Conservation (phyloP, 2,113 vertebrate genomes). For the Gobiocypris rarus region DNA sequence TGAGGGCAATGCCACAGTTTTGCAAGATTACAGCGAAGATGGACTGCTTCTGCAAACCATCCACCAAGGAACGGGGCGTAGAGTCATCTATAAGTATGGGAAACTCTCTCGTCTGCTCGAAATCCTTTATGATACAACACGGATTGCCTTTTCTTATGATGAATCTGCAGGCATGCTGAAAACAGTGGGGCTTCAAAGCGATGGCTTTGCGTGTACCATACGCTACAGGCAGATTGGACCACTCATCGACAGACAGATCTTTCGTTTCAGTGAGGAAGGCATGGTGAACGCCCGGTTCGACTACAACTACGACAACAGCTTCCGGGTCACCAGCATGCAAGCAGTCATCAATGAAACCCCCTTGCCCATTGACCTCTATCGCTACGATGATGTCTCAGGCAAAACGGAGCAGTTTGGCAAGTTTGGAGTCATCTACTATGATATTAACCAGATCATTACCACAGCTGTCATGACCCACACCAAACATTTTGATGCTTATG, state of each 20-base stretch:
- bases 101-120: slow-evolving; percentile 91
- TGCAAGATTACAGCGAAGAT: slow-evolving; percentile 95
- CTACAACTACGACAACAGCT: slow-evolving; percentile 99
- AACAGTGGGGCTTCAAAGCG: slow-evolving; percentile 92
- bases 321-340: slow-evolving; percentile 99
- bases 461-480: slow-evolving; percentile 99
- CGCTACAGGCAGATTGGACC: slow-evolving; percentile 96
- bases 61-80: slow-evolving; percentile 90
- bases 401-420: slow-evolving; percentile 98
- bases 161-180: slow-evolving; percentile 95
- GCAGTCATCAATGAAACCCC: slow-evolving; percentile 97
- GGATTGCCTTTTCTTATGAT: slow-evolving; percentile 90
- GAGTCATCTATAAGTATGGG: slow-evolving; percentile 93
- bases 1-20: slow-evolving; percentile 90
- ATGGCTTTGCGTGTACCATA: slow-evolving; percentile 95
- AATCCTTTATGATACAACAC: slow-evolving; percentile 94
- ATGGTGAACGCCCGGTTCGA: slow-evolving; percentile 98
- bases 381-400: slow-evolving; percentile 95
- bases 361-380: slow-evolving; percentile 93
- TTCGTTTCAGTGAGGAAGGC: slow-evolving; percentile 97
- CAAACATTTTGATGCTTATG: slow-evolving; percentile 97
- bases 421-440: slow-evolving; percentile 97
- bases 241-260: slow-evolving; percentile 95
- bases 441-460: slow-evolving; percentile 98
- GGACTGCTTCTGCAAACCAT: slow-evolving; percentile 89